A percentile compares a stretch with the other conserved stretches of the same genome.
phyloP scores from a whole-genome alignment of 2,113 vertebrate species.

The Lamprologus tigripictilis region DNA sequence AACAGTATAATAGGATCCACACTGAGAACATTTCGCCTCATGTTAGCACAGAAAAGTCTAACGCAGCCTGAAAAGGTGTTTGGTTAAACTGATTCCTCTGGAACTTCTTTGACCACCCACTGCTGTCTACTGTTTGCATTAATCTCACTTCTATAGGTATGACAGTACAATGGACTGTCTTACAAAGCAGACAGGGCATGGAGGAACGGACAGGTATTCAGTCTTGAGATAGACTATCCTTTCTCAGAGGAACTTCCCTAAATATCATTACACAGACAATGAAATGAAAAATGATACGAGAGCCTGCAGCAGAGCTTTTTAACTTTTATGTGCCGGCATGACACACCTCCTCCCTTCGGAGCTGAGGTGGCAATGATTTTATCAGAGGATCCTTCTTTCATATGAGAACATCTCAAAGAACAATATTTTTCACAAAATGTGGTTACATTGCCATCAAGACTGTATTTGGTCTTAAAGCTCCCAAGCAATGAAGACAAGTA shows the following conservation, averaged over 20 bases:
- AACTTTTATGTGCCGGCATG: conserved; percentile 6
- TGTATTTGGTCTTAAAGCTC: not conserved
- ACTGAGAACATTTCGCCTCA: not conserved
- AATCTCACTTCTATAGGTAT: not conserved
- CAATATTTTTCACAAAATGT: not conserved
- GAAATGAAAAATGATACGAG: conserved; percentile 12
- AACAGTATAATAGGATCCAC: not conserved
- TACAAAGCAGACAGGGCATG: not conserved
- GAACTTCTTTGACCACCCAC: not conserved
- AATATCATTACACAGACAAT: conserved; percentile 18
- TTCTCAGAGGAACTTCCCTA: not conserved
- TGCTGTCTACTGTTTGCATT: not conserved
- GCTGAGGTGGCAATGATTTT: not conserved
- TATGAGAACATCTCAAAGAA: not conserved
- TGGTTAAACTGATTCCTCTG: not conserved
- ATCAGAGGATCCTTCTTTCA: conserved; percentile 3
- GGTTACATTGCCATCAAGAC: not conserved
- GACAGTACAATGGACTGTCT: not conserved
- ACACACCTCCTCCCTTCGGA: conserved; percentile 54
- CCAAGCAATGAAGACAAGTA: not conserved
- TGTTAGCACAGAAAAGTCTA: not conserved
- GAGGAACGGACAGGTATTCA: not conserved
- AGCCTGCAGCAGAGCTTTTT: not conserved
- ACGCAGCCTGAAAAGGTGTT: not conserved
- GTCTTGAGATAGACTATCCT: not conserved